phyloP scores from a whole-genome alignment of 2,113 vertebrate species.

The Pica pica region DNA sequence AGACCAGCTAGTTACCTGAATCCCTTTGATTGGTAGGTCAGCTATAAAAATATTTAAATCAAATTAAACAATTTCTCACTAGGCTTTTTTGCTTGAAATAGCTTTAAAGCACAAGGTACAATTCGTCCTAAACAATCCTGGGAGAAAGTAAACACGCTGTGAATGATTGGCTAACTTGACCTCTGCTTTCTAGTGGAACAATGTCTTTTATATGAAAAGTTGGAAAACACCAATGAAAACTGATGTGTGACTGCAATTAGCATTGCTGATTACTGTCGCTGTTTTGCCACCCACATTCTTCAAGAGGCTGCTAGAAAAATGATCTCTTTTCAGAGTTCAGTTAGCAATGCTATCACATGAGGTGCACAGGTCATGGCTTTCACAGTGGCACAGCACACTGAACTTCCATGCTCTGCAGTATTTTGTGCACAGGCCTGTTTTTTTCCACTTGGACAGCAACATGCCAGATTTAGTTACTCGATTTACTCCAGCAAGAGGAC shows the following conservation, averaged over 20 bases:
- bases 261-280: neutral
- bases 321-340: conserved; percentile 14
- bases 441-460: neutral
- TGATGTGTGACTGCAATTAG: conserved; percentile 58
- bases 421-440: neutral
- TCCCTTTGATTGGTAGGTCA: neutral
- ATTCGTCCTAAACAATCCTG: conserved; percentile 18
- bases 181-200: conserved; percentile 32
- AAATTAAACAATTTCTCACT: neutral
- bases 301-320: conserved; percentile 37
- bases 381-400: neutral
- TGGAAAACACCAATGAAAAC: conserved; percentile 34
- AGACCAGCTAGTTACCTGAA: neutral
- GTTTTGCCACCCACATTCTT: conserved; percentile 42
- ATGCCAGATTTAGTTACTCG: neutral
- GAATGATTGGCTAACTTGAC: conserved; percentile 62
- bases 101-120: conserved; percentile 25
- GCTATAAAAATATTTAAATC: neutral
- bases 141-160: conserved; percentile 40
- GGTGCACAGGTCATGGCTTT: neutral
- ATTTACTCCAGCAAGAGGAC: neutral
- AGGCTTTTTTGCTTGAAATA: neutral
- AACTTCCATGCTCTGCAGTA: neutral
- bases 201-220: conserved; percentile 41
- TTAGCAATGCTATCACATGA: conserved; percentile 33